Evolutionary conservation across 2,113 vertebrate species (phyloP).

Genomic region (Lasiurus borealis): DNA sequence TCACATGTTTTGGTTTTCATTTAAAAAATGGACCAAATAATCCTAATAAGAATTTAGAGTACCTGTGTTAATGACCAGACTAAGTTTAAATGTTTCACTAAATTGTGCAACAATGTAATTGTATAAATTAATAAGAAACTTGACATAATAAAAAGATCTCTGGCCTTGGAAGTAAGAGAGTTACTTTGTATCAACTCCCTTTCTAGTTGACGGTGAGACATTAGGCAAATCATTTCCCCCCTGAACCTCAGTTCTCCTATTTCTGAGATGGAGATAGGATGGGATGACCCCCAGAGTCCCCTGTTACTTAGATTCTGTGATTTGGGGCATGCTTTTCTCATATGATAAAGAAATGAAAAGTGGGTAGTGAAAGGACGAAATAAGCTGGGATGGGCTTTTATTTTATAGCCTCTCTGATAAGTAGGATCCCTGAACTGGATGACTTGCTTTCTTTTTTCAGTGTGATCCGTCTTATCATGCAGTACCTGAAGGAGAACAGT

Average conservation of each 20-base stretch:
- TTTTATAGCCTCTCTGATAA: background rate
- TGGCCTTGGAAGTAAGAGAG: background rate
- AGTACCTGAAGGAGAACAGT: conserved; percentile 98
- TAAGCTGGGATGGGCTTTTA: background rate
- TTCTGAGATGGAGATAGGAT: background rate
- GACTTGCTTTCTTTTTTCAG: conserved; percentile 82
- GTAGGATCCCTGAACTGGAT: background rate
- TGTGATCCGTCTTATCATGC: conserved; percentile 99
- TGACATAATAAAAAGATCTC: background rate
- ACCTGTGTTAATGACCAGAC: background rate
- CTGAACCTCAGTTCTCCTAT: background rate
- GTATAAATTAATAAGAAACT: conserved; percentile 6
- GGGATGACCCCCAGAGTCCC: background rate
- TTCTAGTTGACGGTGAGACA: conserved; percentile 12
- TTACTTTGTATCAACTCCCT: background rate
- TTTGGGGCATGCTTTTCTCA: conserved; percentile 9
- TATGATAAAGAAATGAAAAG: background rate
- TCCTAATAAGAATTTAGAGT: background rate
- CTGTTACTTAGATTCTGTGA: conserved; percentile 15
- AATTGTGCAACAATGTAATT: background rate
- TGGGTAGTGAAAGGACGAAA: background rate
- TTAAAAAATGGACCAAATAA: conserved; percentile 2
- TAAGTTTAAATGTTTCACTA: conserved; percentile 44
- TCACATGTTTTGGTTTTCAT: background rate
- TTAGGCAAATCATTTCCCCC: background rate